These are phyloP conservation scores for Blennius ocellaris DNA, from an alignment of 2,113 vertebrate genomes.

Conservation along the genomic window DNA sequence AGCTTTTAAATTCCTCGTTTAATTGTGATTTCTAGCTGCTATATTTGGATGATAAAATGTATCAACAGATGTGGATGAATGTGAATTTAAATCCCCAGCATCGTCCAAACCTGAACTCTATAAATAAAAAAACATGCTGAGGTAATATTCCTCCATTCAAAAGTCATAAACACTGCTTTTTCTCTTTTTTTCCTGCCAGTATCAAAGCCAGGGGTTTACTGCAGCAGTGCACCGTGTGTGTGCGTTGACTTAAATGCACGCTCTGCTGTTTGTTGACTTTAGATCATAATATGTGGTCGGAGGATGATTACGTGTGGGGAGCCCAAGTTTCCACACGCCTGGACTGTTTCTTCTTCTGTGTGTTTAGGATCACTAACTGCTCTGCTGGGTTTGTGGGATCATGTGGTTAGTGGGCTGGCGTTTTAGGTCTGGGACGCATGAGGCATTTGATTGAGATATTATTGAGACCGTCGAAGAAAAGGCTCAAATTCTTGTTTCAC, in stretches of 20 bases:
- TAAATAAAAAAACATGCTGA: conserved; percentile 54
- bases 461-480: conserved; percentile 12
- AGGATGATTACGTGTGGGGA: conserved; percentile 65
- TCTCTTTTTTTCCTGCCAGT: conserved; percentile 30
- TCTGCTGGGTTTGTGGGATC: conserved; percentile 47
- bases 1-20: conserved; percentile 16
- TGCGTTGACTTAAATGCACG: conserved; percentile 52
- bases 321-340: conserved; percentile 70
- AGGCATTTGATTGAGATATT: conserved; percentile 43
- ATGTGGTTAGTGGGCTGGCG: conserved; percentile 23
- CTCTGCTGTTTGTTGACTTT: conserved; percentile 70
- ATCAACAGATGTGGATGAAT: too few relatives aligned
- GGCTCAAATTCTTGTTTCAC: conserved; percentile 10
- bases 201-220: conserved; percentile 38
- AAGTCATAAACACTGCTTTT: conserved; percentile 42
- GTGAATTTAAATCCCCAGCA: conserved; percentile 36
- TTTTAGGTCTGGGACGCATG: conserved; percentile 30
- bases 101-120: conserved; percentile 26
- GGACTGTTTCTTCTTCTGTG: conserved; percentile 63
- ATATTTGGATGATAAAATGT: conserved; percentile 14
- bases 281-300: conserved; percentile 73
- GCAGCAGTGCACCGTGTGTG: not conserved
- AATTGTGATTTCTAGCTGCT: conserved; percentile 39
- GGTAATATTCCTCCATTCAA: conserved; percentile 50
- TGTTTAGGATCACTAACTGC: conserved; percentile 50